Evolutionary conservation across 1,140 invertebrate species (phyloP).

Genomic region (Nephila pilipes): DNA sequence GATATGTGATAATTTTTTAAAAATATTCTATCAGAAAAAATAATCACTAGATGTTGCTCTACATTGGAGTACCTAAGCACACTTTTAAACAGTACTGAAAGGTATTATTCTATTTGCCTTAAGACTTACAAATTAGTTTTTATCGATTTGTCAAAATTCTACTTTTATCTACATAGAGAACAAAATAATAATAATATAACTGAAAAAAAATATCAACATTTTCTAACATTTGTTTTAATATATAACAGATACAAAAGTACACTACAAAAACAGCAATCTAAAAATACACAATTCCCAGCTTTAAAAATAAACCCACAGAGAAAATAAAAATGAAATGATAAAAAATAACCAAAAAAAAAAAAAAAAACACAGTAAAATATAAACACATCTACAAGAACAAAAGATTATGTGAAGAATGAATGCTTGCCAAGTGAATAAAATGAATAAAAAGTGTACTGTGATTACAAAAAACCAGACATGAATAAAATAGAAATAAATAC

Average conservation of each 20-base stretch:
- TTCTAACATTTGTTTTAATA: too few species aligned
- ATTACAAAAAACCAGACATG: constrained; percentile 22
- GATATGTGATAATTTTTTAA: constrained; percentile 28
- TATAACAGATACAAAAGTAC: neutral
- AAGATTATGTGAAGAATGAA: neutral
- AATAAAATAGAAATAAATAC: constrained; percentile 44
- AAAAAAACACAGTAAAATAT: neutral
- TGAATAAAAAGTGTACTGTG: neutral
- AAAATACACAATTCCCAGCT: neutral
- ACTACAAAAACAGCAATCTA: neutral
- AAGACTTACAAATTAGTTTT: neutral
- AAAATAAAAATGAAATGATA: constrained; percentile 24
- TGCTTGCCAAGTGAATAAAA: neutral
- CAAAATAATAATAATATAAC: neutral
- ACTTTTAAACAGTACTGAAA: neutral
- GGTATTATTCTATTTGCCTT: neutral
- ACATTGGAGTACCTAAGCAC: neutral
- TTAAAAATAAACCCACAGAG: constrained; percentile 7
- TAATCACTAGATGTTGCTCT: neutral
- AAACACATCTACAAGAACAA: neutral
- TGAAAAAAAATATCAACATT: neutral
- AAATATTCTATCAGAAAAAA: constrained; percentile 16
- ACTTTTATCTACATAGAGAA: neutral
- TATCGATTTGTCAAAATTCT: neutral
- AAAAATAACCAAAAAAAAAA: neutral